Conservation (phyloP, 2,888 invertebrate genomes). For the Rhimphoctona megacephalus region DNA sequence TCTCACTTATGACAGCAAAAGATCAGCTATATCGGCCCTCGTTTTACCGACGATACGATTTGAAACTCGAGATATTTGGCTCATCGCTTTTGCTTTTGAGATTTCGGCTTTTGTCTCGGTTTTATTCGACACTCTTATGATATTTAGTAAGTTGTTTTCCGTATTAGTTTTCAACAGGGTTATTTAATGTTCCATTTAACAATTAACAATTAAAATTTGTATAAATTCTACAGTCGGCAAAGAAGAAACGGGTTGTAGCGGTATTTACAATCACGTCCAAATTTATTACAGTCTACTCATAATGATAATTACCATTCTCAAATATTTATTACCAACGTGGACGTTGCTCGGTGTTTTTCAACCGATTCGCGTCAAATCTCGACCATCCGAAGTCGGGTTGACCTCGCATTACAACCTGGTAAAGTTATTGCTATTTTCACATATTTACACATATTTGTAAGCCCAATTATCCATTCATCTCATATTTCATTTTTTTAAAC, state of each 20-base stretch:
- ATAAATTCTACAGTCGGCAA: conserved; percentile 78
- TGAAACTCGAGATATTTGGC: conserved; percentile 86
- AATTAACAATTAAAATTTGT: conserved; percentile 1
- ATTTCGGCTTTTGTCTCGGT: conserved; percentile 84
- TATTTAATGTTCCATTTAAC: background rate
- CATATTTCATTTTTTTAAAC: background rate
- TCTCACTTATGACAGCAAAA: conserved; percentile 82
- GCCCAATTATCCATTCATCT: background rate
- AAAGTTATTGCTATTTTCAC: conserved; percentile 28
- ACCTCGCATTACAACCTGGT: conserved; percentile 80
- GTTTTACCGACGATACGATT: conserved; percentile 80
- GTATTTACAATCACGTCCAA: conserved; percentile 84
- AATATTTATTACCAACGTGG: conserved; percentile 80
- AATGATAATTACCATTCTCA: conserved; percentile 72
- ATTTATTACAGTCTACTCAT: conserved; percentile 79
- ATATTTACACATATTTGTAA: background rate
- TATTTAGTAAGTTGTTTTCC: conserved; percentile 75
- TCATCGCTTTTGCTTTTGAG: conserved; percentile 85
- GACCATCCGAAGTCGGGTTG: conserved; percentile 79
- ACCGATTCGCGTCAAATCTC: conserved; percentile 77
- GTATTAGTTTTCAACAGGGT: background rate
- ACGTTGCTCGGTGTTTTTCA: conserved; percentile 79
- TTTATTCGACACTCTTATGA: conserved; percentile 80
- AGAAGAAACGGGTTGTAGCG: conserved; percentile 82
- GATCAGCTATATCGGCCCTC: conserved; percentile 75